These are phyloP conservation scores for Peromyscus nudipes DNA, from an alignment of 2,797 vertebrate species.

Conservation along the genomic window DNA sequence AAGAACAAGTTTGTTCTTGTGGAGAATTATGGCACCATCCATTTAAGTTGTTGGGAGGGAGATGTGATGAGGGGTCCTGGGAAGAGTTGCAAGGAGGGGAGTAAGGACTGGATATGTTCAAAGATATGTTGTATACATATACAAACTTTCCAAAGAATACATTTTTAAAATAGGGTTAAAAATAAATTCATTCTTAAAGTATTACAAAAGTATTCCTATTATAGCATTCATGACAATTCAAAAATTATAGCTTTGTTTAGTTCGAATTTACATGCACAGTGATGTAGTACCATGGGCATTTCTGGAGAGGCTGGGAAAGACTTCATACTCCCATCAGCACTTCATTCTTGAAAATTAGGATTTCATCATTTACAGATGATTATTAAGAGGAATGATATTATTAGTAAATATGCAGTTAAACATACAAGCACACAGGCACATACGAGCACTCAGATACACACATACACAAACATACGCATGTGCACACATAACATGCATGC, in stretches of 20 bases:
- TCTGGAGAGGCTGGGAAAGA: background rate
- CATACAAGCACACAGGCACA: background rate
- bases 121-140: background rate
- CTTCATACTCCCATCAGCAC: background rate
- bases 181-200: background rate
- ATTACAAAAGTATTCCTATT: background rate
- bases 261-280: background rate
- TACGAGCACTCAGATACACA: background rate
- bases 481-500: background rate
- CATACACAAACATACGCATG: background rate
- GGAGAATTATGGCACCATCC: background rate
- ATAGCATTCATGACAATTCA: background rate
- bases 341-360: constrained; percentile 1
- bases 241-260: background rate
- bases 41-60: background rate
- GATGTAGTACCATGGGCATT: background rate
- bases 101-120: background rate
- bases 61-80: background rate
- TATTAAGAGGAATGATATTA: background rate
- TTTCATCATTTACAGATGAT: background rate
- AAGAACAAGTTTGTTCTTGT: background rate
- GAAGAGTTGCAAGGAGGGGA: background rate
- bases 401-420: background rate
- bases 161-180: background rate
- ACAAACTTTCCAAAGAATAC: background rate